Evolutionary conservation across 30 jellyfish, hydroid and myxozoan species (phyloP).

Genomic region (Aurelia sp.): DNA sequence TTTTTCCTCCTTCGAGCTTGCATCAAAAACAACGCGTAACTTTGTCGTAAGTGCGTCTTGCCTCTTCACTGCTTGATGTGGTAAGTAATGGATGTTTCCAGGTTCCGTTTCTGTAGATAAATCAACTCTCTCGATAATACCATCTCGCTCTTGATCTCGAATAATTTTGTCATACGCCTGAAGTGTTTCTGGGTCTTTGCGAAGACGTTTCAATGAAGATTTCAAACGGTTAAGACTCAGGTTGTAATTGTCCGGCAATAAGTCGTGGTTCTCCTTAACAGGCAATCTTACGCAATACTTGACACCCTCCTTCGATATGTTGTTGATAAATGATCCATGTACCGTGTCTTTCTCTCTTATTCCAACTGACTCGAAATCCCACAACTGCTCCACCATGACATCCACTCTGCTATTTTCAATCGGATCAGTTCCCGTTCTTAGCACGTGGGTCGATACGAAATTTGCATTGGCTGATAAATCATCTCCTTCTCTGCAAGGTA

Average conservation of each 20-base stretch:
- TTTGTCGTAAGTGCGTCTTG: conserved; percentile 22
- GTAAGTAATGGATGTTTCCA: conserved; percentile 23
- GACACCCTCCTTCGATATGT: not conserved
- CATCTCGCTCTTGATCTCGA: conserved; percentile 25
- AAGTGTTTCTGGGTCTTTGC: conserved; percentile 1
- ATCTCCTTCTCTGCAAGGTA: conserved; percentile 13
- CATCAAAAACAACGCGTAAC: conserved; percentile 29
- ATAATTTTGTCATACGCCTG: conserved; percentile 22
- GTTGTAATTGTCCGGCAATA: conserved; percentile 31
- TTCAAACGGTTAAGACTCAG: conserved; percentile 21
- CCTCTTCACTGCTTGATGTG: conserved; percentile 30
- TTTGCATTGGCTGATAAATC: conserved; percentile 9
- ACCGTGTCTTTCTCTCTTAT: conserved; percentile 38
- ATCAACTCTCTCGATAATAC: conserved; percentile 29
- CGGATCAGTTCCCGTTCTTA: not conserved
- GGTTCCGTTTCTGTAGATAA: not conserved
- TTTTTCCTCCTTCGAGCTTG: conserved; percentile 5
- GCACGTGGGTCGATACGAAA: conserved; percentile 20
- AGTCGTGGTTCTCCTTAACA: conserved; percentile 8
- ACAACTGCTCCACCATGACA: not conserved
- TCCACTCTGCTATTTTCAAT: not conserved
- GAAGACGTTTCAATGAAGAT: not conserved
- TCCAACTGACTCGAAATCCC: conserved; percentile 41
- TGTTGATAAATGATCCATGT: conserved; percentile 16
- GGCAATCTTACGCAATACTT: not conserved